Percentiles rank a stretch among this genome's conserved stretches.
Conservation (phyloP, 2,888 invertebrate genomes). For the Rhogogaster chlorosoma region DNA sequence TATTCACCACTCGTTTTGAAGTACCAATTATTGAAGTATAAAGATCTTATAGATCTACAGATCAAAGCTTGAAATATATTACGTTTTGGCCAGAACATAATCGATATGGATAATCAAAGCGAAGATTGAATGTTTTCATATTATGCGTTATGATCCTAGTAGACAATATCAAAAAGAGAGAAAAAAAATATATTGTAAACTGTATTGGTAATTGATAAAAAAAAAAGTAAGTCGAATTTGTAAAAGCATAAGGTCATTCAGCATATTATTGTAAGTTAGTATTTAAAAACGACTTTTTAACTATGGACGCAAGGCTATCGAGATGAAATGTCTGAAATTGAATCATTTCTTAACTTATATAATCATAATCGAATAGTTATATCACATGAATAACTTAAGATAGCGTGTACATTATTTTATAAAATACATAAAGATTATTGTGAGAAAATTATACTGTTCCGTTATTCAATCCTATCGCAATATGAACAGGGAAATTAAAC, state of each 20-base stretch:
- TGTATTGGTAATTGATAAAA: slow-evolving; percentile 29
- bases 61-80: background rate
- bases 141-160: background rate
- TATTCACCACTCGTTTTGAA: background rate
- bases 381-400: slow-evolving; percentile 68
- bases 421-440: slow-evolving; percentile 74
- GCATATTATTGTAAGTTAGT: slow-evolving; percentile 51
- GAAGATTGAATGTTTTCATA: slow-evolving; percentile 9
- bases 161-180: slow-evolving; percentile 4
- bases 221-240: slow-evolving; percentile 40
- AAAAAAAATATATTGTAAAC: slow-evolving; percentile 5
- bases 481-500: background rate
- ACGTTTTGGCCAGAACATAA: background rate
- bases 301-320: slow-evolving; percentile 48
- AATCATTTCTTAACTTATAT: slow-evolving; percentile 61
- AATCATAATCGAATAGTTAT: slow-evolving; percentile 62
- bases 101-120: background rate
- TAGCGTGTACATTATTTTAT: slow-evolving; percentile 76
- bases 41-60: background rate
- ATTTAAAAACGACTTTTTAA: slow-evolving; percentile 45
- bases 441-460: slow-evolving; percentile 27
- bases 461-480: slow-evolving; percentile 17
- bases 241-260: slow-evolving; percentile 41
- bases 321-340: slow-evolving; percentile 57
- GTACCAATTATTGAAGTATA: background rate